Evolutionary conservation across 2,888 invertebrate genomes (phyloP), one percentile per base, ranked within the genome.

Genomic region (Patella ulyssiponensis): DNA sequence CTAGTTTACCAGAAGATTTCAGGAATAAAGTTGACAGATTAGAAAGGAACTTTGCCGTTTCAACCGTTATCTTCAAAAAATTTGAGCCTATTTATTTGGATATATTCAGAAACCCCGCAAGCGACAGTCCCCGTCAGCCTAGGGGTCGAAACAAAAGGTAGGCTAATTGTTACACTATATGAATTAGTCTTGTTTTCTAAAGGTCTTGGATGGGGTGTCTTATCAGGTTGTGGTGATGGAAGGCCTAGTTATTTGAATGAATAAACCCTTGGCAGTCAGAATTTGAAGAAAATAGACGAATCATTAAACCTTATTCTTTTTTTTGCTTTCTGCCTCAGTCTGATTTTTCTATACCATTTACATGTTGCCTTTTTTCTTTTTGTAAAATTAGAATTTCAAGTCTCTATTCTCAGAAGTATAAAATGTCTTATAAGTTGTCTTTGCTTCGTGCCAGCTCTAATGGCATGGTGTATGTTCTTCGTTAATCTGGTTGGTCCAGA

Each of bases 11-110:
- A 0, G 94, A 95, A 85, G 95, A 96, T 78, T 96, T 98, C 90
- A 93, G 95, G 80, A 94, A 94, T 72, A 96, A 96, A 91, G 95
- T 98, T 78, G 95, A 96, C 80, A 94, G 95, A 80, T 92, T 98
- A 78, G 96, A 98, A 89, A 94, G 95, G 77, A 97, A 96, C 90
- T 98, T 98, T 93, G 95, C 96, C 73, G 98, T 99, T 1, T 96
- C 98, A 1, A 96, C 96, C 86, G 95, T 97, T n/a, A 94, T 98
- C 76, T 98, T 96, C 91, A 96, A 97, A 88, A 97, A 97, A 88
- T 98, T 95, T 91, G 95, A 96, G 86, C 96, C 96, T 9, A 96
- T 98, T 76, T 98, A 97, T 89, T 93, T 94, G 78, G 95, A 96
- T 89, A 94, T 99, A 81, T 99, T 98, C 91, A 93, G 94, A 85